Base-by-base conservation (phyloP, 2,113 vertebrate genomes). In the Pagrus major region DNA sequence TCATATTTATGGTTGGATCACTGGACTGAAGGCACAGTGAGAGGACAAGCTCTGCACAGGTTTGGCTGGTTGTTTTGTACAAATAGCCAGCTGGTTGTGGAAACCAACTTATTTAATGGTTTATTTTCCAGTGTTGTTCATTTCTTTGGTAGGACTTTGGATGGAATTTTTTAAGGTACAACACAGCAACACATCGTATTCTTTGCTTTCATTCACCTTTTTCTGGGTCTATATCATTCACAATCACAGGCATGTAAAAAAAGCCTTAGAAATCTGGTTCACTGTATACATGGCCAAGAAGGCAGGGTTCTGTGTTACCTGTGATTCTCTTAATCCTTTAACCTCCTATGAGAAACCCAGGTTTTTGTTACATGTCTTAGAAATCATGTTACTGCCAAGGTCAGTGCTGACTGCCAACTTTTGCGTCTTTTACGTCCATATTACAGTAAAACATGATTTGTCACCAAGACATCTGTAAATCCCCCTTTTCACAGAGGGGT, bases 391-490 rank as follows among this genome's bases (percentile, higher is more conserved):
- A 10, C 61, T 44, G 54, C 70, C 54, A 67, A 39, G 67, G 21
- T 39, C 6, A 37, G 33, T 7, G 11, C 42, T 23, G 25, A 41
- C 33, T 73, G 69, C 69, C 69, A 72, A 67, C 31, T 31, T 35
- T n/a, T 44, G 27, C 42, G 72, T 31, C 44, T 52, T 59, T 25
- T 15, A 20, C 25, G 59, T 60, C 16, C 54, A 44, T 44, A 60
- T 73, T 58, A n/a, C n/a, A n/a, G n/a, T n/a, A 49, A 79, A 80
- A 56, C 33, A 49, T 54, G 54, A 74, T 23, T 18, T 70, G 64
- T 56, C 64, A 81, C n/a, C 56, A 18, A 31, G 25, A 55, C 66
- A 76, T 58, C 23, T 56, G 58, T 68, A 55, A 69, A 69, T 55
- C 1, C 23, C 2, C 16, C 5, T 27, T 66, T 75, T 55, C 29